Base-by-base conservation (phyloP, 2,113 vertebrate genomes). In the Hippocampus barbouri region DNA sequence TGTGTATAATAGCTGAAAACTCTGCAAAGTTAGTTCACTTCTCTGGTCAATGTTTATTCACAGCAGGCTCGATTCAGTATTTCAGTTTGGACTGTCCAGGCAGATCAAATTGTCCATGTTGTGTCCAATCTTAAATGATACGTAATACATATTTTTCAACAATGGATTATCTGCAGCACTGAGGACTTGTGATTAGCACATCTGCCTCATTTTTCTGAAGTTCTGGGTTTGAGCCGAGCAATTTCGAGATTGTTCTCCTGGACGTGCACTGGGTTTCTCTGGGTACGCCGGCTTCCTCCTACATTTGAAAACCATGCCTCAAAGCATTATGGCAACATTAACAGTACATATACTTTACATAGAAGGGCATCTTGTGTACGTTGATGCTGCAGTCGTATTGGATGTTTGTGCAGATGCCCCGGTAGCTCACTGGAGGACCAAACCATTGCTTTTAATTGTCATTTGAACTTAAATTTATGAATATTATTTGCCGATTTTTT, bases 21-120 rank as follows among this genome's bases (percentile, higher is more conserved):
- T 65, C 82, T 75, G 72, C 71, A 74, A 75, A 57, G 63, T 75
- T 76, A 86, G 84, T 87, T 86, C 83, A 85, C 84, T 81, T 81
- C 20, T 56, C 68, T 79, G 80, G 79, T 83, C 78, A 82, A 80
- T 30, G 66, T 75, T 80, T 60, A 71, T 80, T 76, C 75, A 27
- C 15, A 67, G 27, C 30, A 57, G 65, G 57, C 20, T 25, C 69
- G 51, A 57, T 25, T 57, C 25, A 57, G 11, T 23, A 12, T 57
- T 5, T 25, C 56, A 25, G 3, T 57, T 57, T 27, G 8, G 5
- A 56, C 14, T 57, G 56, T 25, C 25, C 56, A 25, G 15, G 56
- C n/a, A 57, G 23, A 25, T 25, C 9, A 57, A 3, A 12, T 25
- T 23, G n/a, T 56, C 23, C 12, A 4, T 12, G 10, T 5, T 57